Evolutionary conservation across 2,888 invertebrate genomes (phyloP), one percentile per base, ranked within the genome.

Genomic region (Troides oblongomaculatus): DNA sequence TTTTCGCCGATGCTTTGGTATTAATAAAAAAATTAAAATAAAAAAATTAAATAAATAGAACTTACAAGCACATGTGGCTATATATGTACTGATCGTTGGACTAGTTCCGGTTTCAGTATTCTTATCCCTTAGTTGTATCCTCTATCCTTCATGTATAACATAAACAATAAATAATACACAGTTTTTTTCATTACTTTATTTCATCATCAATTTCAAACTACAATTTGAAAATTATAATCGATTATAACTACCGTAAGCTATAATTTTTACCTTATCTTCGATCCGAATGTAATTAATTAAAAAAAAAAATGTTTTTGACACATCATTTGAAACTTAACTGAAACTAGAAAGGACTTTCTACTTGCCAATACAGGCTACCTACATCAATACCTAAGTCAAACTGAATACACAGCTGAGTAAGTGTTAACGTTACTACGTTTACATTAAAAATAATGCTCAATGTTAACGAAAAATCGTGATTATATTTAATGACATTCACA

Each of bases 171-270:
- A 66, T 62, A 25, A 76, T 75, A 72, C 74, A 66, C 39, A 53
- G 73, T 69, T 79, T 81, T 83, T 85, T 84, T 82, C 86, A 79
- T 80, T 84, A 86, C 87, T 91, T 92, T 92, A 91, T 92, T 90
- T 89, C 84, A 81, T 90, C 84, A 84, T 91, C 85, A 89, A 89
- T 87, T 90, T 91, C 90, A 92, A 92, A 92, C 92, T 92, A 92
- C 92, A 91, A 88, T 86, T 89, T 89, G 88, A 87, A 89, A 89
- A 92, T 89, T 89, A 90, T 88, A 88, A 84, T 90, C 88, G 90
- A 89, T 90, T 91, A 91, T 89, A 89, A 90, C 90, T 92, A 92
- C 88, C 79, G 81, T 89, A 92, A 90, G 91, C 92, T 92, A 90
- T 90, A 88, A 86, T 76, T 85, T 89, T 89, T 86, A 90, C 82